phyloP scores from a whole-genome alignment of 30 jellyfish, hydroid and myxozoan genomes.

The Pelagia noctiluca region DNA sequence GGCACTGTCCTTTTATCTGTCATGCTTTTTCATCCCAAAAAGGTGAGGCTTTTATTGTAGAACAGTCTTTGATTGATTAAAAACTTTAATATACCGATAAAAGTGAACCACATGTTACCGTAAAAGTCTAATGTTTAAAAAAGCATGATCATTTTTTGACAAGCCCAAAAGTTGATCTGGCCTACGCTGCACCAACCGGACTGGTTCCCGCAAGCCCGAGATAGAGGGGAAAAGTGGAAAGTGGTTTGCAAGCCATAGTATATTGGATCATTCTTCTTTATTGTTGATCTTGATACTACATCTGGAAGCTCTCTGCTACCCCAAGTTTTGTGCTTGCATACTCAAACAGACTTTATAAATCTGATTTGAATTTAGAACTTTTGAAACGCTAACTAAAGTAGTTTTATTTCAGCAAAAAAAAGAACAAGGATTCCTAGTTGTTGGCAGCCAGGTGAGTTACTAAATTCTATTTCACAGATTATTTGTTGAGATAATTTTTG shows the following conservation, averaged over 20 bases:
- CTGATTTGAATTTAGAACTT: background rate
- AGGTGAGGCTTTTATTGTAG: too few relatives aligned
- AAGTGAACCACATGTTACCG: too few relatives aligned
- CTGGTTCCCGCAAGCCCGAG: too few relatives aligned
- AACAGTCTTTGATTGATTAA: background rate
- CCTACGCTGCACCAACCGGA: too few relatives aligned
- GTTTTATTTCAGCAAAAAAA: conserved; percentile 27
- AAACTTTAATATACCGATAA: background rate
- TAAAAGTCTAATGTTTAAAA: too few relatives aligned
- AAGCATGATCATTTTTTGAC: too few relatives aligned
- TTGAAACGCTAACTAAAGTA: background rate
- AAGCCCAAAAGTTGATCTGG: too few relatives aligned
- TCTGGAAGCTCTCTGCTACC: too few relatives aligned
- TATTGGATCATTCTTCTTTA: too few relatives aligned
- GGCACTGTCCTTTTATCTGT: conserved; percentile 63
- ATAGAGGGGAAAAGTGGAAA: too few relatives aligned
- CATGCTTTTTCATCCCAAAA: conserved; percentile 56
- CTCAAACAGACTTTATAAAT: background rate
- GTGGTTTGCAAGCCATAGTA: too few relatives aligned
- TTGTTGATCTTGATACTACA: too few relatives aligned
- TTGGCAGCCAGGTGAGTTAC: conserved; percentile 54
- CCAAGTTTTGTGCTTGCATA: background rate
- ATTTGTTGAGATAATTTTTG: background rate
- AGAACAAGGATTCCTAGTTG: conserved; percentile 61
- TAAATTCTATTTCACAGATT: background rate